phyloP scores from a whole-genome alignment of 2,113 vertebrate genomes.

The Heptranchias perlo region DNA sequence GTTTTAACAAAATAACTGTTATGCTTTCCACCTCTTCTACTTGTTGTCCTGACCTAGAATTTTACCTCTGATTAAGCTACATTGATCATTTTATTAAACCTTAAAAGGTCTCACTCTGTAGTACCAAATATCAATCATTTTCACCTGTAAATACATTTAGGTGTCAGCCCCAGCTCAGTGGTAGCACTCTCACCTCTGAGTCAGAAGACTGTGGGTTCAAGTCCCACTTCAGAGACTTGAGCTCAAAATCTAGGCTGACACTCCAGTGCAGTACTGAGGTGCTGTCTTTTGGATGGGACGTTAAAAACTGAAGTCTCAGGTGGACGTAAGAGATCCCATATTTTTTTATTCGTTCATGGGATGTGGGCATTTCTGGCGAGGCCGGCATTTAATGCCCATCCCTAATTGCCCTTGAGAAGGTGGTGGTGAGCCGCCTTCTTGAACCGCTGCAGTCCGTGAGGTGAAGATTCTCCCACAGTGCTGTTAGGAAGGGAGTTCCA shows the following conservation, averaged over 20 bases:
- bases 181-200: background rate
- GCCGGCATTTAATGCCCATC: no score
- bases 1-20: background rate
- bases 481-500: no score
- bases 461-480: no score
- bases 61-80: background rate
- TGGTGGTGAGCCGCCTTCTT: no score
- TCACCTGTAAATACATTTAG: background rate
- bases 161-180: background rate
- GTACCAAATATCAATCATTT: background rate
- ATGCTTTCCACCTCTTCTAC: background rate
- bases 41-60: background rate
- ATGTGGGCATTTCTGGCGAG: no score
- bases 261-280: background rate
- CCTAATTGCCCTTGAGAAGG: no score
- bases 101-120: background rate
- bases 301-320: background rate
- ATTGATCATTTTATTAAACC: background rate
- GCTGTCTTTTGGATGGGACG: background rate
- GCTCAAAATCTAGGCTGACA: background rate
- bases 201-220: background rate
- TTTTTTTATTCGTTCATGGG: no score
- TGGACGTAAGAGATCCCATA: background rate
- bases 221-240: background rate
- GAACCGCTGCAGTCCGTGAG: no score